A percentile compares a stretch with the other conserved stretches of the same genome.
Evolutionary conservation across 2,113 vertebrate genomes (phyloP).

Genomic region (Saguinus imperator): DNA sequence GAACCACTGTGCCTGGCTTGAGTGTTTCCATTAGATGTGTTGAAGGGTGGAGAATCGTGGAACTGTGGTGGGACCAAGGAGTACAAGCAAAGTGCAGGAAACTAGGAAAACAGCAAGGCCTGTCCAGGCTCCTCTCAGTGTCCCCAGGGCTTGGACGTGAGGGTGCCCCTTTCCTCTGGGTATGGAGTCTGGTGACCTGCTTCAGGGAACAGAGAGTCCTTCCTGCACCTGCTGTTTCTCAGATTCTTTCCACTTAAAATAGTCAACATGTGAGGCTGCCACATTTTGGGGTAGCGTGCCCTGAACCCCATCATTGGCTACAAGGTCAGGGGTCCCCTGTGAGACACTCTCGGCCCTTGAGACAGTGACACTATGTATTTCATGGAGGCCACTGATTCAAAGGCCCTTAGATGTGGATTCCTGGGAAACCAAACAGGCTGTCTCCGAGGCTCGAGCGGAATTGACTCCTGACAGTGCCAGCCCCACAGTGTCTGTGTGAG

Average conservation of each 20-base stretch:
- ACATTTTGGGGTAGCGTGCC: not conserved
- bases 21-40: not conserved
- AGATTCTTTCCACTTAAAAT: not conserved
- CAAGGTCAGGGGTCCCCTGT: fast-evolving
- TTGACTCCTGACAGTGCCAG: not conserved
- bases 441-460: not conserved
- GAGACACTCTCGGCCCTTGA: not conserved
- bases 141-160: not conserved
- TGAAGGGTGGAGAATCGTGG: not conserved
- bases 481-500: not conserved
- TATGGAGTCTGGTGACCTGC: not conserved
- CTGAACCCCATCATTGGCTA: not conserved
- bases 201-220: not conserved
- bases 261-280: too few species aligned
- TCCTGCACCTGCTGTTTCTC: not conserved
- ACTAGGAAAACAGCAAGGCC: not conserved
- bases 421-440: not conserved
- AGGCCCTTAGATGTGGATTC: fast-evolving
- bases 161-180: not conserved
- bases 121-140: too few species aligned
- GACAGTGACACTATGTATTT: not conserved
- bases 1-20: too few species aligned
- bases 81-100: fast-evolving
- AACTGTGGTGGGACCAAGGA: not conserved
- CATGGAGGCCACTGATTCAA: not conserved